Percentiles rank a stretch among this genome's conserved stretches.
These are phyloP conservation scores for Drosophila anomalipes DNA, from an alignment of 2,888 invertebrate species.

Conservation along the genomic window DNA sequence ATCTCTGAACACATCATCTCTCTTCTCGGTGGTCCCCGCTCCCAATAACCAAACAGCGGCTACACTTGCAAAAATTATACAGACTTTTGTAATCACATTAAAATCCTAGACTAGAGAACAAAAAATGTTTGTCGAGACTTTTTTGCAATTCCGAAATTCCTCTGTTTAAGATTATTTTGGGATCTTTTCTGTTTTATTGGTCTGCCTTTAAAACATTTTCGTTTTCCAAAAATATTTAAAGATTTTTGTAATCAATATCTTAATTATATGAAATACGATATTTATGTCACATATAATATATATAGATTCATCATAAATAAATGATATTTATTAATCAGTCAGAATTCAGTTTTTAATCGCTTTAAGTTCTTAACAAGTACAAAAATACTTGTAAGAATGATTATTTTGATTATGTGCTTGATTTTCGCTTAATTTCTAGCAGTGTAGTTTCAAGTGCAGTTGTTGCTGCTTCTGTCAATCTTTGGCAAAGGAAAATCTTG, in stretches of 20 bases:
- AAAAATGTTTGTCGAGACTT: neutral
- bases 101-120: neutral
- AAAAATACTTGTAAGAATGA: neutral
- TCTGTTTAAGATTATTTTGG: neutral
- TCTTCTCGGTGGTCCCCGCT: conserved; percentile 61
- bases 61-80: neutral
- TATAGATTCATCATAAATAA: neutral
- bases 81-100: neutral
- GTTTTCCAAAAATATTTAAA: neutral
- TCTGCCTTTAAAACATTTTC: neutral
- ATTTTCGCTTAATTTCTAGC: neutral
- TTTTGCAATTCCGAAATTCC: too few relatives aligned
- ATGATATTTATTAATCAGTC: neutral
- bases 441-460: conserved; percentile 46
- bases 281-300: neutral
- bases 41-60: conserved; percentile 22
- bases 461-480: conserved; percentile 69
- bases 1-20: conserved; percentile 15
- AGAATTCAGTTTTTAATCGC: neutral
- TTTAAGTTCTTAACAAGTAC: neutral
- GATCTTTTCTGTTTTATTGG: neutral
- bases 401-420: neutral
- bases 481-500: conserved; percentile 76
- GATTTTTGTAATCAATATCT: neutral
- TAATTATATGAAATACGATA: neutral